These are phyloP conservation scores for Cybosia mesomella DNA, from an alignment of 2,888 invertebrate genomes.

Conservation along the genomic window DNA sequence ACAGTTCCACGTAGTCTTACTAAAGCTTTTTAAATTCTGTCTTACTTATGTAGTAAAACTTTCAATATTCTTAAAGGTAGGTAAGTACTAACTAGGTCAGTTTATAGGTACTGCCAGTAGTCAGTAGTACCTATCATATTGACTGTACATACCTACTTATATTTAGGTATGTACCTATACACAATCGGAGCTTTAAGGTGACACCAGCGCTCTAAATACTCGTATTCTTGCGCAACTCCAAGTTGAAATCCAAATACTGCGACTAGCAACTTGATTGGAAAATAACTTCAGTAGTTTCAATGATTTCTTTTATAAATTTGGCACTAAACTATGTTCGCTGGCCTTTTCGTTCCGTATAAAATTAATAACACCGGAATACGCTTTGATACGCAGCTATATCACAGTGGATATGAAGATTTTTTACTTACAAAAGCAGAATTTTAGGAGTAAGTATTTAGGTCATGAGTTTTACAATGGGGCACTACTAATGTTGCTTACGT, in stretches of 20 bases:
- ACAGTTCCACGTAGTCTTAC: not conserved
- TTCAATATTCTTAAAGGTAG: not conserved
- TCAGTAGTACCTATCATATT: not conserved
- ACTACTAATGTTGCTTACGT: no score
- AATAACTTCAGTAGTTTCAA: not conserved
- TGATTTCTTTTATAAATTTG: not conserved
- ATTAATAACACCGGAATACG: not conserved
- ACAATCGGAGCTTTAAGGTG: conserved; percentile 1
- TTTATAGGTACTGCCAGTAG: not conserved
- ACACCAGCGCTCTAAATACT: not conserved
- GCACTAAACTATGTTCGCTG: not conserved
- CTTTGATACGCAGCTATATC: not conserved
- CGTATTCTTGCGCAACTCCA: not conserved
- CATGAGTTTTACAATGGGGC: no score
- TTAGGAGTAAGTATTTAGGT: no score
- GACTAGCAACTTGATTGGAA: not conserved
- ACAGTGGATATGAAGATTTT: no score
- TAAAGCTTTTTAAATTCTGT: not conserved
- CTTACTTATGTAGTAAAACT: not conserved
- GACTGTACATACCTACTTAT: not conserved
- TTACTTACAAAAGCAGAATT: no score
- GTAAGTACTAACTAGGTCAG: not conserved
- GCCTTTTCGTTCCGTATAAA: not conserved
- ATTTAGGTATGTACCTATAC: not conserved
- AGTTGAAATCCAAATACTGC: not conserved